A percentile compares a stretch with the other conserved stretches of the same genome.
Evolutionary conservation across 2,888 invertebrate genomes (phyloP).

Genomic region (Drosophila lutescens): DNA sequence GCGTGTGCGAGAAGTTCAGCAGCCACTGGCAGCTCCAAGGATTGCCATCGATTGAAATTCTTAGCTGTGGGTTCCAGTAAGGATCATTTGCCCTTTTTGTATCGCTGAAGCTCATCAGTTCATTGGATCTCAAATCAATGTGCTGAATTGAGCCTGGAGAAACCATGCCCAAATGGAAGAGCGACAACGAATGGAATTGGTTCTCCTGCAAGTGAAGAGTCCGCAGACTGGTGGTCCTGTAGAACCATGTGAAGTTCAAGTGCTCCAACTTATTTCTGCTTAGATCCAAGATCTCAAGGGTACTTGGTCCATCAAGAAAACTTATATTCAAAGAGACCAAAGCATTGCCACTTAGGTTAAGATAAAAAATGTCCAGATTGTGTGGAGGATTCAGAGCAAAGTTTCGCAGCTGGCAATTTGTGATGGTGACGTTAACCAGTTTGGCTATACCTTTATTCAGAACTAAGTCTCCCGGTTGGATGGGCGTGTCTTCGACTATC

Average conservation of each 20-base stretch:
- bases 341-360: conserved; percentile 80
- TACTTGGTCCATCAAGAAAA: conserved; percentile 8
- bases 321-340: conserved; percentile 49
- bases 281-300: conserved; percentile 73
- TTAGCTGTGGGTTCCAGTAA: conserved; percentile 44
- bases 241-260: conserved; percentile 67
- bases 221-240: conserved; percentile 57
- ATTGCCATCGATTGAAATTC: conserved; percentile 79
- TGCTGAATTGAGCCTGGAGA: conserved; percentile 33
- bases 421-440: conserved; percentile 66
- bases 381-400: conserved; percentile 51
- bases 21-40: conserved; percentile 83
- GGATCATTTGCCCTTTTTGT: conserved; percentile 1
- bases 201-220: conserved; percentile 66
- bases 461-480: conserved; percentile 51
- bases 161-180: conserved; percentile 49
- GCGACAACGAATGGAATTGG: conserved; percentile 59
- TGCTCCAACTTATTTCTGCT: conserved; percentile 73
- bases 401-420: conserved; percentile 63
- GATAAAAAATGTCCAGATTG: conserved; percentile 32
- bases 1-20: conserved; percentile 74
- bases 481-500: conserved; percentile 53
- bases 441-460: conserved; percentile 33
- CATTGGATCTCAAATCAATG: conserved; percentile 71
- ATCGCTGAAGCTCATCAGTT: conserved; percentile 54